Evolutionary conservation across 2,888 invertebrate genomes (phyloP).

Genomic region (Calameuta idolon): DNA sequence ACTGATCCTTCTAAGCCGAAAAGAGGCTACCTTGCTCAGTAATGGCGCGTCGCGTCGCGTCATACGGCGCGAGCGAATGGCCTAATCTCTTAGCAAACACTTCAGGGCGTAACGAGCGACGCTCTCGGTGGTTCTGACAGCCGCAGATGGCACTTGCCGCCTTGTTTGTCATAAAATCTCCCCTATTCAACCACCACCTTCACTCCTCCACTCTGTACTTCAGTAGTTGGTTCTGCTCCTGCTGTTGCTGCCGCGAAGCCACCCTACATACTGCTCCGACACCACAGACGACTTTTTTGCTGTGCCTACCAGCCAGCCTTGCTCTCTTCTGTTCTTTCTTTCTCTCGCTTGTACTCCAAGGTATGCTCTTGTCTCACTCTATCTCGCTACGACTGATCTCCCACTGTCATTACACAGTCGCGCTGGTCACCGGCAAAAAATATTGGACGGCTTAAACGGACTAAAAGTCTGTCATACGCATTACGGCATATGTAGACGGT

Average conservation of each 20-base stretch:
- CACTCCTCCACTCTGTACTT: neutral
- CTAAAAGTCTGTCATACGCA: neutral
- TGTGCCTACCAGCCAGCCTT: constrained; percentile 4
- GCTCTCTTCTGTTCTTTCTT: neutral
- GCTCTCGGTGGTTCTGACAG: constrained; percentile 38
- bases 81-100: constrained; percentile 36
- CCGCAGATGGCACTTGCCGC: constrained; percentile 55
- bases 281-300: too few species aligned
- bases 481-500: neutral
- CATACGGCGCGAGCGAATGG: constrained; percentile 22
- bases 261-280: too few species aligned
- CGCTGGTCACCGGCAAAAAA: neutral
- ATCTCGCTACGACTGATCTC: too few species aligned
- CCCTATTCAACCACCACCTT: constrained; percentile 7
- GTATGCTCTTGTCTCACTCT: too few species aligned
- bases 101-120: constrained; percentile 23
- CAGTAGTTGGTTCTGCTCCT: too few species aligned
- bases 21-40: neutral
- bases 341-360: neutral
- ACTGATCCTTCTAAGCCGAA: constrained; percentile 3
- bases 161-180: constrained; percentile 47
- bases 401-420: too few species aligned
- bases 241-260: too few species aligned
- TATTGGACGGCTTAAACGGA: constrained; percentile 4
- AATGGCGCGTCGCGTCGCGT: neutral